Base-by-base conservation (phyloP, 2,797 vertebrate genomes). In the Aulostomus chinensis region DNA sequence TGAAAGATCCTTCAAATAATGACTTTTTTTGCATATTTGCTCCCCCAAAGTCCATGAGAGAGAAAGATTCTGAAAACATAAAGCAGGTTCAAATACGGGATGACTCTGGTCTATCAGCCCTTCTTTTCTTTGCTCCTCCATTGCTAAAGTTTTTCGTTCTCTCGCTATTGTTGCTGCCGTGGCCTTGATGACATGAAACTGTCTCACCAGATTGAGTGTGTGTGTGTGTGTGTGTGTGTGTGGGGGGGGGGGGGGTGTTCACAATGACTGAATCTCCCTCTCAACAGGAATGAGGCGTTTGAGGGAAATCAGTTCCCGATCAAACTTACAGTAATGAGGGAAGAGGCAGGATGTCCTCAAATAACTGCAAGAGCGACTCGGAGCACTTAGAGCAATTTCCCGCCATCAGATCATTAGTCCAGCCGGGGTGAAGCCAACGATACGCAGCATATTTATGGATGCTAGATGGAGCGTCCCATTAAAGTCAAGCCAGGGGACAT, bases 361-460 rank as follows among this genome's bases (percentile, higher is more conserved):
- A 48, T 57, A 2, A 41, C 18, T 13, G 25, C n/a, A 22, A 48
- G 2, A 21, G n/a, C 21, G 25, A 24, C 4, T 31, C 34, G 20
- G 33, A 51, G 48, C 48, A 33, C 31, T 48, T n/a, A 12, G 20
- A 54, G 35, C 40, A 24, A 40, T 59, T 68, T 55, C 39, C 2
- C 3, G 18, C 45, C 51, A 53, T 34, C 34, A 33, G 20, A 64
- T 58, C 21, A 16, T 65, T 41, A 50, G 65, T 53, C 25, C 18
- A 25, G 34, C 16, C 14, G 9, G 15, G 17, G 30, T 42, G 50
- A 34, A 1, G 58, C 51, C 64, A 68, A 9, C 24, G 17, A 39
- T 10, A 24, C 31, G 30, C 54, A 57, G 33, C 37, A 10, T 33
- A 41, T 57, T 53, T 53, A 49, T 41, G 1, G 13, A 56, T 60